Base-by-base conservation (phyloP, 2,797 vertebrate genomes). In the Emys orbicularis region DNA sequence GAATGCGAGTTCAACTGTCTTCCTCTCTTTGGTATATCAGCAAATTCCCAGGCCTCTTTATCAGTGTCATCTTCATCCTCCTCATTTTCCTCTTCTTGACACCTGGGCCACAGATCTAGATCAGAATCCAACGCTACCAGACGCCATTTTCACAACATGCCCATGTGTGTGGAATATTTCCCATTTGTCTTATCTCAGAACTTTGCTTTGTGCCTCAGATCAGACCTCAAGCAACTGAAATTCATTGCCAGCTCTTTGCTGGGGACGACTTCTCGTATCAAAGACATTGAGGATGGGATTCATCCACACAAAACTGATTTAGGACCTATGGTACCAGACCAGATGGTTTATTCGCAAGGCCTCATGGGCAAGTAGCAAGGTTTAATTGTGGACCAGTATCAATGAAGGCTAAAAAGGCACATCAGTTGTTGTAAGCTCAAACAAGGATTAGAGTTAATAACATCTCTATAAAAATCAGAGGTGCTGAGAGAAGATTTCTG, bases 151-250 rank as follows among this genome's bases (percentile, higher is more conserved):
- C 90, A 47, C 8, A 84, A 49, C 94, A 4, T 50, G 96, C 94
- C 92, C 1, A 0, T 47, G 83, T 95, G 95, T 12, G 92, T 65
- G 87, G 93, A 94, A 49, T 95, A 95, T 93, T 94, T 97, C 94
- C 93, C 95, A 9, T 91, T 96, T 95, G 92, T 94, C 82, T 96
- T 47, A 93, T 96, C 95, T 97, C 79, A 52, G 57, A 81, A n/a
- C 79, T 96, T 90, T 2, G 2, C 88, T 96, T 96, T 96, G 82
- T 94, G 89, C 52, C 4, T 54, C 1, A 88, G 86, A 94, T 94
- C 94, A 92, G 84, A 96, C 83, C 79, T 96, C 91, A 50, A 95
- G 95, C 86, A 96, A 92, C 2, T 96, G 83, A 81, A 92, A 95
- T 93, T 93, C 81, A 5, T 31, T 91, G 94, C 92, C 94, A 97